Evolutionary conservation across 2,888 invertebrate genomes (phyloP).

Genomic region (Yponomeuta cagnagella): DNA sequence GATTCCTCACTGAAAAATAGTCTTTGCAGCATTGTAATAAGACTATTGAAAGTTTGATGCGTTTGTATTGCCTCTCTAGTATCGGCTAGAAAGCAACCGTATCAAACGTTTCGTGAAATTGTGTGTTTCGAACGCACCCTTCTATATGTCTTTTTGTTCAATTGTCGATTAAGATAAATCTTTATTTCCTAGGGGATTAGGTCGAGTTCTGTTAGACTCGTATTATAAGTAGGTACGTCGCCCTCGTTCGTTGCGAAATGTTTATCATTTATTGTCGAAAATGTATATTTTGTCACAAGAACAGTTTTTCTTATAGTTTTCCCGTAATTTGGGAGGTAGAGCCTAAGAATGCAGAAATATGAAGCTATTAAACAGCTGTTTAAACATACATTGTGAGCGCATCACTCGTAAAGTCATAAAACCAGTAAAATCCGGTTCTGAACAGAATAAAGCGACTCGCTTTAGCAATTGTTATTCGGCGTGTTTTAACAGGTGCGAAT

Average conservation of each 20-base stretch:
- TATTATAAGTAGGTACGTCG: not conserved
- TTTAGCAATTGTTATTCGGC: too few relatives aligned
- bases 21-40: not conserved
- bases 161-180: not conserved
- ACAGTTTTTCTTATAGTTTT: too few relatives aligned
- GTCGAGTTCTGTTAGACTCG: not conserved
- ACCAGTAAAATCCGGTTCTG: too few relatives aligned
- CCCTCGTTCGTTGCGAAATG: not conserved
- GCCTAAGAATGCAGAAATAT: too few relatives aligned
- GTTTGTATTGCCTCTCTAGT: not conserved
- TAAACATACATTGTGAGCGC: too few relatives aligned
- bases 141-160: not conserved
- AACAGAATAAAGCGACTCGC: too few relatives aligned
- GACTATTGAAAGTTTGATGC: not conserved
- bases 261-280: too few relatives aligned
- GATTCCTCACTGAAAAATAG: not conserved
- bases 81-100: not conserved
- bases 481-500: too few relatives aligned
- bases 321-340: too few relatives aligned
- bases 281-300: too few relatives aligned
- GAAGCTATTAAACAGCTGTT: too few relatives aligned
- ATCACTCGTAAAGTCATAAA: too few relatives aligned
- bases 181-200: not conserved
- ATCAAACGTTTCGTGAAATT: constrained; percentile 3
- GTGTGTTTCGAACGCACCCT: not conserved